Base-by-base conservation (phyloP, 2,797 vertebrate species). In the Capromys pilorides region DNA sequence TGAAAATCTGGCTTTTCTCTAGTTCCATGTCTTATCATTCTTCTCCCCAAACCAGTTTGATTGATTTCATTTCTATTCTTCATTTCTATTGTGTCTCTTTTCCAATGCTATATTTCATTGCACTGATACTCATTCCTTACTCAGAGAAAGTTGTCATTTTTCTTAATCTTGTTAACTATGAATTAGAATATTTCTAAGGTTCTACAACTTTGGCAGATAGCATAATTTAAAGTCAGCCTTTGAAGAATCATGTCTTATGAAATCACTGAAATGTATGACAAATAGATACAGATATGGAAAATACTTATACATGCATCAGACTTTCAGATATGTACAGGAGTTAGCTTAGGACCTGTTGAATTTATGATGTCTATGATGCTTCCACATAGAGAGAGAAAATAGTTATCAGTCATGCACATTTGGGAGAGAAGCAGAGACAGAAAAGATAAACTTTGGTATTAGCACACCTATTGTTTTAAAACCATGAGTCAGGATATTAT, bases 361-460 rank as follows among this genome's bases (percentile, higher is more conserved):
- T 84, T 33, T 77, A 28, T 88, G 16, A 10, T 33, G 19, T 77
- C 66, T 78, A 6, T 80, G 31, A 92, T 36, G 80, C 67, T 92
- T 89, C 59, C 26, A 79, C 21, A 6, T 7, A 51, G n/a, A 85
- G 10, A 80, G 39, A 24, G 18, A 80, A 24, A 86, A 80, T 66
- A 49, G 18, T 67, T 83, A 81, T 93, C 79, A 85, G 28, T 79
- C 45, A 71, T 33, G 5, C 16, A 78, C 19, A 41, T 86, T 61
- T 67, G 33, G 33, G 21, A 71, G 18, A 81, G 26, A 14, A 62
- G 24, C 57, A 51, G 61, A 59, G 24, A 51, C 36, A 31, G 14
- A 49, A 86, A 81, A 75, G 81, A 66, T 80, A 95, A 86, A 81
- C 62, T 86, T 90, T 18, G 16, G 80, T 86, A 59, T 90, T 93